Conservation (phyloP, 1,140 invertebrate species). For the Hycleus cichorii region DNA sequence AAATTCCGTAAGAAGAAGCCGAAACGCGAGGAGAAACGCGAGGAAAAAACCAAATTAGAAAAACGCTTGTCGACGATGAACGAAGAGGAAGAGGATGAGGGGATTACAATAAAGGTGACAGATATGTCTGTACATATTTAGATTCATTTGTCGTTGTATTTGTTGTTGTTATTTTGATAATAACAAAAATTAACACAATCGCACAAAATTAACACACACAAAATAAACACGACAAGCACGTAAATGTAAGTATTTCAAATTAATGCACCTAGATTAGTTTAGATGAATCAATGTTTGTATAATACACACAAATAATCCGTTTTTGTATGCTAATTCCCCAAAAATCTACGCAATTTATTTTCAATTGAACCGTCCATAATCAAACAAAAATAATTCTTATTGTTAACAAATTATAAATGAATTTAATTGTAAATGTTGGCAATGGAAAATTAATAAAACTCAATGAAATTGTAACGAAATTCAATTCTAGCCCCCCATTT, state of each 20-base stretch:
- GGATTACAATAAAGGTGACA: conserved; percentile 49
- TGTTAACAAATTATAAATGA: too few relatives aligned
- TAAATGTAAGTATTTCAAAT: neutral
- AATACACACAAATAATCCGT: too few relatives aligned
- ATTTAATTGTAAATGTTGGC: too few relatives aligned
- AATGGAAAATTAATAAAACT: too few relatives aligned
- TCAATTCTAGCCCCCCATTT: neutral
- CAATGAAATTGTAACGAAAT: neutral
- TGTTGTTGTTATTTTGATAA: too few relatives aligned
- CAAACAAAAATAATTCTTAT: too few relatives aligned
- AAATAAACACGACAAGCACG: neutral
- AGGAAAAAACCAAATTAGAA: conserved; percentile 45
- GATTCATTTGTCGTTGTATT: too few relatives aligned
- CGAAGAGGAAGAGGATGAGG: conserved; percentile 51
- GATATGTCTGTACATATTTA: conserved; percentile 18
- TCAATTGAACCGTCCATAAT: too few relatives aligned
- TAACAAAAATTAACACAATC: neutral
- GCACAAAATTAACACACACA: neutral
- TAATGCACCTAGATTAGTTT: neutral
- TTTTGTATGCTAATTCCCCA: too few relatives aligned
- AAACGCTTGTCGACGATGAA: conserved; percentile 51
- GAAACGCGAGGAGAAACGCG: conserved; percentile 50
- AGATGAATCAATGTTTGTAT: neutral
- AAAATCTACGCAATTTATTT: too few relatives aligned
- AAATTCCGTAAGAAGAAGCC: conserved; percentile 44